Percentiles rank a stretch among this genome's conserved stretches.
These are phyloP conservation scores for Monomorium pharaonis DNA, from an alignment of 1,140 invertebrate species.

Conservation along the genomic window DNA sequence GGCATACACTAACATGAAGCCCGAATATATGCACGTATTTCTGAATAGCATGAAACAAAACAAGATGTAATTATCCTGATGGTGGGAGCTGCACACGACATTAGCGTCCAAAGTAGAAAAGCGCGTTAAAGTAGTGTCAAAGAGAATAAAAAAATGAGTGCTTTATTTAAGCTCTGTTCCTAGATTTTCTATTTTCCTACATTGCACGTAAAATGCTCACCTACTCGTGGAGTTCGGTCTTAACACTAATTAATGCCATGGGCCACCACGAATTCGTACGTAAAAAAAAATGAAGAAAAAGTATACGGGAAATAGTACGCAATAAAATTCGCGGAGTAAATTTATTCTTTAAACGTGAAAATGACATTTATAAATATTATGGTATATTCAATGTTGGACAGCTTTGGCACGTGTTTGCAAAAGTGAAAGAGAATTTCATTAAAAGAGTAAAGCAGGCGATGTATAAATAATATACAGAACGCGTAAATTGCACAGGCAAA, in stretches of 20 bases:
- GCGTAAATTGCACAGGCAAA: neutral
- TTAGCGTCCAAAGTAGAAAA: constrained; percentile 52
- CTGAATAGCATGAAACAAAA: constrained; percentile 1
- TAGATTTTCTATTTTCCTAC: constrained; percentile 36
- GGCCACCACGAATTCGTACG: neutral
- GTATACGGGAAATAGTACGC: neutral
- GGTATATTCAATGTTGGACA: neutral
- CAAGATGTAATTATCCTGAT: neutral
- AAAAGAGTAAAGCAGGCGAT: neutral
- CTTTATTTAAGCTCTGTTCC: constrained; percentile 25
- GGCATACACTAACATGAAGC: neutral
- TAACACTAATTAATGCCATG: constrained; percentile 44
- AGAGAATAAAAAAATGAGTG: neutral
- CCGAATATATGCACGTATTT: neutral
- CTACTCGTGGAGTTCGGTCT: neutral
- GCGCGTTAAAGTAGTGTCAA: constrained; percentile 3
- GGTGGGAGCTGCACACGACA: neutral
- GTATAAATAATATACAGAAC: neutral
- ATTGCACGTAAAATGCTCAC: constrained; percentile 6
- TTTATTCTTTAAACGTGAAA: constrained; percentile 13
- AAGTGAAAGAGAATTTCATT: neutral
- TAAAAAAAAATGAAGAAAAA: neutral
- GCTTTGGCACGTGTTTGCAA: neutral
- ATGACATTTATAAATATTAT: neutral
- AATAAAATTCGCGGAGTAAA: neutral